Evolutionary conservation across 1,140 invertebrate genomes (phyloP).

Genomic region (Galendromus occidentalis): DNA sequence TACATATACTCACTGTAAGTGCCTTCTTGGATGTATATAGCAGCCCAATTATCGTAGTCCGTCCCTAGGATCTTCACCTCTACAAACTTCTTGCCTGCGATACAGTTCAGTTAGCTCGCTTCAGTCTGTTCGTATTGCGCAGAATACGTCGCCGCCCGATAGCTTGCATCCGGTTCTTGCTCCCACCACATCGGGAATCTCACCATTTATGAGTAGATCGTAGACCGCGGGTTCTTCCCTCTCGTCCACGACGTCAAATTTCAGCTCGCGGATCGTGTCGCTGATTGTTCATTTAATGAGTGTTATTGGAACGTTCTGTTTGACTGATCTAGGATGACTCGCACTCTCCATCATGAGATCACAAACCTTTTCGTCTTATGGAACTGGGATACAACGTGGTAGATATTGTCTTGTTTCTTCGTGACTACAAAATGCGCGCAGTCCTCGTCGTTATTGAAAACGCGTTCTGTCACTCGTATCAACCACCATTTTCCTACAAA

Average conservation of each 20-base stretch:
- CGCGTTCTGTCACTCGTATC: neutral
- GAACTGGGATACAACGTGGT: neutral
- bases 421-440: conserved; percentile 2
- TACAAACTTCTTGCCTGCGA: neutral
- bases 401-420: neutral
- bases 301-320: too few species aligned
- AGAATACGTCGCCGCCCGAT: too few species aligned
- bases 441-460: conserved; percentile 9
- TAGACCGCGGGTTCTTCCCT: neutral
- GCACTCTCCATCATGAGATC: too few species aligned
- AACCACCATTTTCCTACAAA: conserved; percentile 3
- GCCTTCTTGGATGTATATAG: neutral
- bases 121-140: too few species aligned
- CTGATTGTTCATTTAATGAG: neutral
- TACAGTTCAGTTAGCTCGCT: neutral
- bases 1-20: conserved; percentile 5
- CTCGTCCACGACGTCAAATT: neutral
- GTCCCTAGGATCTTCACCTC: neutral
- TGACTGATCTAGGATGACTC: too few species aligned
- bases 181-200: neutral
- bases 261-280: neutral
- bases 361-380: neutral
- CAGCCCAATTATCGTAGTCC: conserved; percentile 8
- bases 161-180: too few species aligned
- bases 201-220: neutral